Evolutionary conservation across 2,113 vertebrate genomes (phyloP).

Genomic region (Eurypyga helias): DNA sequence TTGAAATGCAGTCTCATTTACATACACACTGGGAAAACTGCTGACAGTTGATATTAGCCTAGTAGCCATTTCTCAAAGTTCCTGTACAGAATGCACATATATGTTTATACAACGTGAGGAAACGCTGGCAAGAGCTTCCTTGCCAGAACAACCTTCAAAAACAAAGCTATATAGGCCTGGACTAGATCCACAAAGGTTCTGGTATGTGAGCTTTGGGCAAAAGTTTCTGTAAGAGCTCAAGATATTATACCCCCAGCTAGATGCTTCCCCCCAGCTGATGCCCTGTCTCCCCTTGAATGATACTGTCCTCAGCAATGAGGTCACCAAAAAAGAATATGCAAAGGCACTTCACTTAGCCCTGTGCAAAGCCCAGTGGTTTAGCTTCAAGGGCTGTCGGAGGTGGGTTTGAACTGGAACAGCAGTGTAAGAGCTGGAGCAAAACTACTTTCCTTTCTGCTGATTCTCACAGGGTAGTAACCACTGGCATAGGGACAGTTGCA

Average conservation of each 20-base stretch:
- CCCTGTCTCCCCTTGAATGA: neutral
- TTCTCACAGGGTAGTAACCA: neutral
- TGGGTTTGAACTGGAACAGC: neutral
- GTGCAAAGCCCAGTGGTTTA: neutral
- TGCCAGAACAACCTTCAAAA: conserved; percentile 29
- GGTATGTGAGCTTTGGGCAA: neutral
- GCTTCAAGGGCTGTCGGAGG: neutral
- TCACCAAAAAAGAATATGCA: neutral
- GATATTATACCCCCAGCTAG: neutral
- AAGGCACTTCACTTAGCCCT: neutral
- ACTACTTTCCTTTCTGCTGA: neutral
- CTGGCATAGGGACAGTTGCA: neutral
- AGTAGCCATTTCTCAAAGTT: neutral
- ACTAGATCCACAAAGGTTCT: neutral
- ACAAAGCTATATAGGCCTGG: neutral
- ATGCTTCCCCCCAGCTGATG: neutral
- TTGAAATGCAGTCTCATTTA: neutral
- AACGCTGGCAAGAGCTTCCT: conserved; percentile 14
- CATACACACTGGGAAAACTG: neutral
- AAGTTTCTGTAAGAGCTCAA: neutral
- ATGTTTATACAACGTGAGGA: conserved; percentile 38
- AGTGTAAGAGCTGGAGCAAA: neutral
- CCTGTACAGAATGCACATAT: neutral
- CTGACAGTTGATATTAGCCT: neutral
- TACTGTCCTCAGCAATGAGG: neutral